Conservation (phyloP, 2,113 vertebrate genomes). For the Cryptoleucopteryx plumbea region DNA sequence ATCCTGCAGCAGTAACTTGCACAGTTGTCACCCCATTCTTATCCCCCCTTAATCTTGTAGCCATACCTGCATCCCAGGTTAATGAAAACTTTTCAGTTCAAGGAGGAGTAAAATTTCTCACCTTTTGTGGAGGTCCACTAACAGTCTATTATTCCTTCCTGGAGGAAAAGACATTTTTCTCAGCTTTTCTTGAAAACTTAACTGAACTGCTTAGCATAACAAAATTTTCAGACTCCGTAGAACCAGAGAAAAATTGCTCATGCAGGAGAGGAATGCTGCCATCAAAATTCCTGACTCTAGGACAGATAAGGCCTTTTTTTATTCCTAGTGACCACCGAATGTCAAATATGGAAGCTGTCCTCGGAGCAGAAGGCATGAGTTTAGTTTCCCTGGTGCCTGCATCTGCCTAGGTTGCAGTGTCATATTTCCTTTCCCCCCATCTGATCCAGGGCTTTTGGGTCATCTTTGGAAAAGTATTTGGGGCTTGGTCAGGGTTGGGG, state of each 20-base stretch:
- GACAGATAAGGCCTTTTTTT: not conserved
- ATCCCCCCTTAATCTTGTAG: not conserved
- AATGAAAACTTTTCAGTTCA: not conserved
- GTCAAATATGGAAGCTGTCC: not conserved
- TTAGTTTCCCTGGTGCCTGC: not conserved
- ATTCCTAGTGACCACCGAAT: fast-evolving
- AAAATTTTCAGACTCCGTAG: not conserved
- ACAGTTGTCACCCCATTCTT: not conserved
- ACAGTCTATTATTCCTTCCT: not conserved
- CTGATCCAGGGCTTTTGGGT: not conserved
- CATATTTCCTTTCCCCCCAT: not conserved
- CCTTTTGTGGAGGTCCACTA: not conserved
- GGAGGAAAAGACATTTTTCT: not conserved
- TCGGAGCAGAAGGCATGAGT: not conserved
- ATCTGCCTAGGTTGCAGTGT: not conserved
- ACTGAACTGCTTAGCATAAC: not conserved
- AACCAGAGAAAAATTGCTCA: not conserved
- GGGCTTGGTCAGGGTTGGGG: not conserved
- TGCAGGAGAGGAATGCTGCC: not conserved
- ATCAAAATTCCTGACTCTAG: not conserved
- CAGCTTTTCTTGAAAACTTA: not conserved
- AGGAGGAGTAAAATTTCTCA: not conserved
- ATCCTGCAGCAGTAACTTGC: not conserved
- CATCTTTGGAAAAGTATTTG: not conserved
- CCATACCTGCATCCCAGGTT: not conserved